Percentiles rank a stretch among this genome's conserved stretches.
phyloP scores from a whole-genome alignment of 1,140 invertebrate genomes.

The Brachionus manjavacas region DNA sequence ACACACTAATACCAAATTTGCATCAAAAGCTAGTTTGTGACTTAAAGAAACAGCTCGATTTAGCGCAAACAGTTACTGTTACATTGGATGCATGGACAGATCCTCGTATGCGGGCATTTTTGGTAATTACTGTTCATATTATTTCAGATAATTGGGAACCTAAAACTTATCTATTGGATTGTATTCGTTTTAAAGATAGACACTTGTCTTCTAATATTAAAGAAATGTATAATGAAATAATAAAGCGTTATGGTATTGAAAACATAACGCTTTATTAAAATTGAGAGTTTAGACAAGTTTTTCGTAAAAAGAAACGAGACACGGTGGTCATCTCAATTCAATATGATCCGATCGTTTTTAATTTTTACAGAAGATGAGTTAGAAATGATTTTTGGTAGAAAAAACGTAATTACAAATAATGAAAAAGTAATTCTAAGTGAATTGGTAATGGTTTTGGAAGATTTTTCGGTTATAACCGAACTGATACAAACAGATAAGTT shows the following conservation, averaged over 20 bases:
- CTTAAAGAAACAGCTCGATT: background rate
- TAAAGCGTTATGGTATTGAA: too few relatives aligned
- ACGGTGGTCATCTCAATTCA: too few relatives aligned
- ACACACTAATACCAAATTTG: background rate
- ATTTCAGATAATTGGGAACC: background rate
- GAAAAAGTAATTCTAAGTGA: background rate
- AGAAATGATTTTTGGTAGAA: background rate
- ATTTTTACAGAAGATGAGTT: background rate
- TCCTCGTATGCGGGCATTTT: background rate
- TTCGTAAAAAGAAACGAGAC: too few relatives aligned
- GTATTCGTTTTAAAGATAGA: too few relatives aligned
- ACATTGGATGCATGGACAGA: slow-evolving; percentile 6
- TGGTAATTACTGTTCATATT: background rate
- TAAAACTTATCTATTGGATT: background rate
- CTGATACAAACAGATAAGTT: too few relatives aligned
- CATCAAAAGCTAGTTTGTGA: background rate
- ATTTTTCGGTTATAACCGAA: too few relatives aligned
- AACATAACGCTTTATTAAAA: too few relatives aligned
- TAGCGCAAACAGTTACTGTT: background rate
- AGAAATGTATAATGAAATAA: too few relatives aligned
- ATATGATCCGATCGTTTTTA: background rate
- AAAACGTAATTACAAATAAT: background rate
- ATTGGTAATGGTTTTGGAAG: too few relatives aligned
- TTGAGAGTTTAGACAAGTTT: too few relatives aligned
- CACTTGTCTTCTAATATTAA: too few relatives aligned